Percentiles rank a stretch among this genome's conserved stretches.
Evolutionary conservation across 2,888 invertebrate genomes (phyloP).

Genomic region (Micoletzkya japonica): DNA sequence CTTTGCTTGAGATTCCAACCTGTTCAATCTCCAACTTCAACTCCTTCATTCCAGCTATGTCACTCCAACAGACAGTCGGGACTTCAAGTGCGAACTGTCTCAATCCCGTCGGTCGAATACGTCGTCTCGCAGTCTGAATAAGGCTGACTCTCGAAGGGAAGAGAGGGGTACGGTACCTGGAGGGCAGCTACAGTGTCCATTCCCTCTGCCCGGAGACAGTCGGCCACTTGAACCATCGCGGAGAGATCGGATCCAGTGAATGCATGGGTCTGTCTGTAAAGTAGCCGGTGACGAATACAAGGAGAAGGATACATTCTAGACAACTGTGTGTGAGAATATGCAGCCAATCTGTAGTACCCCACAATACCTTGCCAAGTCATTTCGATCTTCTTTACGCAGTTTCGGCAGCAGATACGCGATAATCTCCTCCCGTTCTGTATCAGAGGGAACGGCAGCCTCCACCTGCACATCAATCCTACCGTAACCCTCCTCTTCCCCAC

Average conservation of each 20-base stretch:
- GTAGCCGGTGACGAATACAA: background rate
- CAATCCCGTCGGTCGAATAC: constrained; percentile 56
- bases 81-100: constrained; percentile 59
- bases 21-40: constrained; percentile 78
- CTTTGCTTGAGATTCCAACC: constrained; percentile 20
- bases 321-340: no score
- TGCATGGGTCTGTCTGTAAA: constrained; percentile 50
- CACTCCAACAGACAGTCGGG: constrained; percentile 76
- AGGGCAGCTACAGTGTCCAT: constrained; percentile 31
- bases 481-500: no score
- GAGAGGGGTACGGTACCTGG: background rate
- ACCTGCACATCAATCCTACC: no score
- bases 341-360: background rate
- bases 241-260: constrained; percentile 56
- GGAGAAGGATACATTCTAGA: background rate
- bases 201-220: constrained; percentile 27
- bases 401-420: constrained; percentile 1
- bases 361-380: constrained; percentile 6
- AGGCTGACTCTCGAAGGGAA: background rate
- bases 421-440: constrained; percentile 19
- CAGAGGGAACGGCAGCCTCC: constrained; percentile 37
- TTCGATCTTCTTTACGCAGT: constrained; percentile 1
- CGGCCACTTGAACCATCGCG: constrained; percentile 36
- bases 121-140: constrained; percentile 25
- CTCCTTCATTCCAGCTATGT: constrained; percentile 87